Percentiles rank a stretch among this genome's conserved stretches.
Conservation (phyloP, 2,888 invertebrate species). For the Torymus aiolomorphi region DNA sequence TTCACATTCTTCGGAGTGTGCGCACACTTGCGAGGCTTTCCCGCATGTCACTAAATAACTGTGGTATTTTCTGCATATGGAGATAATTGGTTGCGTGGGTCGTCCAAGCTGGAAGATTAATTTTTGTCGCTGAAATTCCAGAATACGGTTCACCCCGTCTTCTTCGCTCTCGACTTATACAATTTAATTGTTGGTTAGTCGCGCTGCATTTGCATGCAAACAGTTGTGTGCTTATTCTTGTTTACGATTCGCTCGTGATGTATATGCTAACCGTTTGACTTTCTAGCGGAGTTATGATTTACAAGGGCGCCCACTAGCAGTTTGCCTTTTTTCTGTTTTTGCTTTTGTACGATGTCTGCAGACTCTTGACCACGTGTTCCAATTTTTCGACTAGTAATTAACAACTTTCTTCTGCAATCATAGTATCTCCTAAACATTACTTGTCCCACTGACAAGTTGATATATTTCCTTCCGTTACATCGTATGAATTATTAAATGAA, state of each 20-base stretch:
- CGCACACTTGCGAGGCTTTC: constrained; percentile 45
- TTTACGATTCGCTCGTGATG: constrained; percentile 26
- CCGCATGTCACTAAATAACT: constrained; percentile 61
- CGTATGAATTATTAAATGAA: not conserved
- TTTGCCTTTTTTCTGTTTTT: constrained; percentile 19
- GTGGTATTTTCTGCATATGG: constrained; percentile 60
- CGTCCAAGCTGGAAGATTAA: constrained; percentile 60
- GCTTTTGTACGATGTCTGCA: no score
- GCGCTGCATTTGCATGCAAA: constrained; percentile 30
- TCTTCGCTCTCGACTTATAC: constrained; percentile 38
- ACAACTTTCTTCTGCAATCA: not conserved
- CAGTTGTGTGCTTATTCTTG: not conserved
- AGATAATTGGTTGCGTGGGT: constrained; percentile 65
- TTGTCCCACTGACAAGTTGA: constrained; percentile 1
- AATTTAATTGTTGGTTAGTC: constrained; percentile 37
- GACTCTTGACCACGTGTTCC: constrained; percentile 17
- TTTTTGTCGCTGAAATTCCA: constrained; percentile 62
- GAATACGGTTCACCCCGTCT: constrained; percentile 57
- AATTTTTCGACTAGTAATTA: constrained; percentile 28
- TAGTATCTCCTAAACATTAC: not conserved
- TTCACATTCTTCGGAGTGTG: constrained; percentile 38
- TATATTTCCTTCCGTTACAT: constrained; percentile 17
- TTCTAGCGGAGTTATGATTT: constrained; percentile 53
- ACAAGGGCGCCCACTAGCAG: constrained; percentile 27
- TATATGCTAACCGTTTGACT: constrained; percentile 24